Base-by-base conservation (phyloP, 64 coral and sea anemone genomes). In the Montipora efflorescens region DNA sequence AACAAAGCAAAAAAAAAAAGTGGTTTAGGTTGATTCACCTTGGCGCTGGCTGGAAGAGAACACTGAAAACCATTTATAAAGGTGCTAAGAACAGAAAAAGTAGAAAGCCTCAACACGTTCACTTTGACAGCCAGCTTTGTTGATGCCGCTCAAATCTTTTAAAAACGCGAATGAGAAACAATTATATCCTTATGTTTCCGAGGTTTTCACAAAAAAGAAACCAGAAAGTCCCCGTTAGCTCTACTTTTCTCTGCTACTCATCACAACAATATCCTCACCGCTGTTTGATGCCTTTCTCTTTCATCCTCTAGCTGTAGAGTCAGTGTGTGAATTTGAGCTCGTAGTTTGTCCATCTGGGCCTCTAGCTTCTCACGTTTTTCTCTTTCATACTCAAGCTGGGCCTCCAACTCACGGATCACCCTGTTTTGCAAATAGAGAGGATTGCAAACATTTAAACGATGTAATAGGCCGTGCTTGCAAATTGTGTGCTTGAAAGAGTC, bases 281-380 rank as follows among this genome's bases (percentile, higher is more conserved):
- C n/a, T 66, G 89, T 91, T 21, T 76, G 47, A 48, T 82, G 83
- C 66, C 84, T 91, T 1, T 66, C 44, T 52, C 96, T 89, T 49
- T 98, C 96, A 28, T 98, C 96, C 69, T 98, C 93, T 8, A 95
- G 87, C 58, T 98, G 96, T 23, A 98, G 78, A n/a, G 96, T 98
- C 25, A 98, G 53, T 5, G 93, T 98, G 76, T 98, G 93, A 67
- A 98, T 98, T 68, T 98, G 96, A 50, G 96, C 96, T 61, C 96
- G 87, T 16, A 98, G 88, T 77, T 91, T 95, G 90, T 98, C 96
- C 96, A 98, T 92, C 66, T 98, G 96, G 10, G 96, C 87, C 85
- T 98, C 96, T n/a, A 98, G 75, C 74, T 81, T 92, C 20, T 98
- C 96, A 81, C 96, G 49, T 68, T 95, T 98, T 78, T 98, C 96